A percentile compares a stretch with the other conserved stretches of the same genome.
Conservation (phyloP, 2,888 invertebrate species). For the Andrena chrysosceles region DNA sequence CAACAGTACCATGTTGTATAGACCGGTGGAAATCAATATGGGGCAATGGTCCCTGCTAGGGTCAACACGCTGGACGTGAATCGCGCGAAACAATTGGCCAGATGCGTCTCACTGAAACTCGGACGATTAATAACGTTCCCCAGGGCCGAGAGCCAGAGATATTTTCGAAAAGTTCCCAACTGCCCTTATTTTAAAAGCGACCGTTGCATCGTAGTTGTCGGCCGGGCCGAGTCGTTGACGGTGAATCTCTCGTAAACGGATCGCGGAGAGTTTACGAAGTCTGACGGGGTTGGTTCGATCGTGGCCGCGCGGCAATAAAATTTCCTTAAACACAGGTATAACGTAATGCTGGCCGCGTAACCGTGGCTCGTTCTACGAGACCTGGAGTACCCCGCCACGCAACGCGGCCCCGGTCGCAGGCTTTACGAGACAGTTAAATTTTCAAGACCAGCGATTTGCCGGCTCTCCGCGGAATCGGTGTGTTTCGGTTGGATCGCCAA, state of each 20-base stretch:
- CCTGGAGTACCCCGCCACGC: neutral
- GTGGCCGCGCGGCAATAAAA: conserved; percentile 26
- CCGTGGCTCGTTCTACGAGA: neutral
- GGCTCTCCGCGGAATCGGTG: conserved; percentile 33
- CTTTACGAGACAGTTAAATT: conserved; percentile 60
- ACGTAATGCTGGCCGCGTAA: conserved; percentile 34
- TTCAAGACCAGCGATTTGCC: conserved; percentile 48
- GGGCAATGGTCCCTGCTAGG: neutral
- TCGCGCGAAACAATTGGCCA: conserved; percentile 13
- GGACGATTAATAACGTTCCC: conserved; percentile 20
- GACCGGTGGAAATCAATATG: too few species aligned
- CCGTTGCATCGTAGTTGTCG: conserved; percentile 8
- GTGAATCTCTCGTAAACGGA: conserved; percentile 34
- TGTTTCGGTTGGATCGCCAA: conserved; percentile 37
- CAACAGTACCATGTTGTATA: too few species aligned
- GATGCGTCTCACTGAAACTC: conserved; percentile 12
- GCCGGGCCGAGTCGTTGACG: neutral
- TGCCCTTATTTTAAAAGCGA: conserved; percentile 13
- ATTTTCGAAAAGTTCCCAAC: conserved; percentile 8
- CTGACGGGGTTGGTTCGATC: neutral
- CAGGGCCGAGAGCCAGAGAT: neutral
- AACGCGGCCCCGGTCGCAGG: neutral
- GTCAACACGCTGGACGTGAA: conserved; percentile 36
- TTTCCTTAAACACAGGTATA: conserved; percentile 40
- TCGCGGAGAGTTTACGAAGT: conserved; percentile 35